Percentiles rank a stretch among this genome's conserved stretches.
phyloP scores from a whole-genome alignment of 2,113 vertebrate species.

The Hyaena hyaena region DNA sequence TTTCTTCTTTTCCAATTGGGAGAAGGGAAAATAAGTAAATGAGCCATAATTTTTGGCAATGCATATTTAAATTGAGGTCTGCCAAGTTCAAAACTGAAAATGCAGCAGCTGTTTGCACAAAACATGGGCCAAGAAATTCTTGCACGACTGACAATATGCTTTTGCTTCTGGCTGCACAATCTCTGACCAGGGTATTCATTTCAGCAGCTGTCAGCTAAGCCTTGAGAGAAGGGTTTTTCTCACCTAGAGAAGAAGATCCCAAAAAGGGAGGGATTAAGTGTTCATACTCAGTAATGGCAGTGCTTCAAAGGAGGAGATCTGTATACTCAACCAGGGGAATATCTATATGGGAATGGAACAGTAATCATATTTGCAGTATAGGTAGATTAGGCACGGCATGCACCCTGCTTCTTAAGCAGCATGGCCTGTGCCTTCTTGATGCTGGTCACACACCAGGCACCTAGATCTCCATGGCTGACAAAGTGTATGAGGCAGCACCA shows the following conservation, averaged over 20 bases:
- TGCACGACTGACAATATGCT: slow-evolving; percentile 51
- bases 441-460: background rate
- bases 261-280: background rate
- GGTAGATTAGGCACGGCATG: background rate
- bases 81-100: slow-evolving; percentile 71
- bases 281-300: background rate
- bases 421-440: background rate
- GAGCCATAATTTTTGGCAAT: slow-evolving; percentile 63
- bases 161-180: background rate
- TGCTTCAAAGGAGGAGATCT: background rate
- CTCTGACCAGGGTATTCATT: slow-evolving; percentile 43
- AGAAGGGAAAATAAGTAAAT: slow-evolving; percentile 53
- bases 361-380: background rate
- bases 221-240: background rate
- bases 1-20: slow-evolving; percentile 38
- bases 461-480: background rate
- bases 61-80: slow-evolving; percentile 61
- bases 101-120: slow-evolving; percentile 64
- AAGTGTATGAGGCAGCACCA: background rate
- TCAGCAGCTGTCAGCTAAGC: slow-evolving; percentile 53
- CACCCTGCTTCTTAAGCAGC: background rate
- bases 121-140: slow-evolving; percentile 52
- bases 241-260: background rate
- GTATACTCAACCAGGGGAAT: background rate
- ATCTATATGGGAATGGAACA: background rate